Evolutionary conservation across 2,797 vertebrate species (phyloP), one percentile per base, ranked within the genome.

Genomic region (Crypturellus tataupa): DNA sequence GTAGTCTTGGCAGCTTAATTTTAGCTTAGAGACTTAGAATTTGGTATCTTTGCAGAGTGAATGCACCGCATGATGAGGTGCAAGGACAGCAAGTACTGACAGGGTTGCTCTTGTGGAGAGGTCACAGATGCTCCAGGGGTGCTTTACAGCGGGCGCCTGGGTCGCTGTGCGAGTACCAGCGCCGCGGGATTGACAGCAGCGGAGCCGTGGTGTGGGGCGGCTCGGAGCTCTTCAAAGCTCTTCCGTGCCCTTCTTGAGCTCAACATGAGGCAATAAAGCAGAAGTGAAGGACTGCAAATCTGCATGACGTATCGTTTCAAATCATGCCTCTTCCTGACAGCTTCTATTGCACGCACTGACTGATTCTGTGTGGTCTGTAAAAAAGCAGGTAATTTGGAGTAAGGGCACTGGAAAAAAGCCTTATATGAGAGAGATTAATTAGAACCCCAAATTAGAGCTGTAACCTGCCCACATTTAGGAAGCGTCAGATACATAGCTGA

Each of bases 21-120:
- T 76, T 10, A 73, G 51, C 46, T 29, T 59, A 55, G 42, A 49
- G 55, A 60, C 9, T 8, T 55, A 76, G 37, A 62, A 72, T 25
- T 27, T 4, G 49, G 55, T 27, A 53, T 69, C 49, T 53, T 4
- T 33, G 64, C 6, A 10, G 73, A 17, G 2, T 37, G 71, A 72
- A 79, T 2, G 6, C 10, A 18, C 46, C 1, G 0, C 3, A 5
- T 14, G n/a, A 10, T 70, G 65, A 39, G 67, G 5, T 23, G 3
- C 0, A 7, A 46, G 11, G 58, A 64, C 19, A 39, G 21, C 27
- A 40, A 10, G 9, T 4, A 71, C 12, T 47, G 42, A 31, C 27
- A 62, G 33, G 24, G 68, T 64, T 51, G 44, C 29, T 11, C 11
- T 27, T n/a, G 47, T 24, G 44, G 33, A n/a, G 65, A 65, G 71